Percentiles rank a stretch among this genome's conserved stretches.
Conservation (phyloP, 2,113 vertebrate genomes). For the Prochilodus magdalenae region DNA sequence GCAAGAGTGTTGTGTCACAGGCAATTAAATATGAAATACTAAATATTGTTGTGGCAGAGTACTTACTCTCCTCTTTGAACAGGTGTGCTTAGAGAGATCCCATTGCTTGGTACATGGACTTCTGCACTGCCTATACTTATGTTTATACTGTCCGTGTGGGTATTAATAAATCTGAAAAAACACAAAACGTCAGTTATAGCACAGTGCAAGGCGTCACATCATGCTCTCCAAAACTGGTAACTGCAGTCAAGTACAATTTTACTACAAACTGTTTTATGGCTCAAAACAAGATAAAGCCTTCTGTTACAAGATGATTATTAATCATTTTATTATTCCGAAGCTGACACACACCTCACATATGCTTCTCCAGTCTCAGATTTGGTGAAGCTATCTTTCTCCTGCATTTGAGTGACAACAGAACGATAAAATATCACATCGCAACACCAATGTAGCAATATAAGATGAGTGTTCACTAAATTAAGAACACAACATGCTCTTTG, state of each 20-base stretch:
- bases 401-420: constrained; percentile 50
- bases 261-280: constrained; percentile 24
- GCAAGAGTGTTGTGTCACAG: neutral
- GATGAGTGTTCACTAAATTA: neutral
- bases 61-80: constrained; percentile 84
- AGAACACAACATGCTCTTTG: neutral
- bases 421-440: too few species aligned
- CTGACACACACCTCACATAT: constrained; percentile 78
- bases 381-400: constrained; percentile 80
- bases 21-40: neutral
- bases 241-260: constrained; percentile 37
- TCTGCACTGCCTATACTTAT: constrained; percentile 68
- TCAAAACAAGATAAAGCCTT: neutral
- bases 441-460: neutral
- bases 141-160: constrained; percentile 71
- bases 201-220: neutral
- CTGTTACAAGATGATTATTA: too few species aligned
- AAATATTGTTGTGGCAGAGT: neutral
- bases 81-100: constrained; percentile 71
- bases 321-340: neutral
- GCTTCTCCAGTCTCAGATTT: constrained; percentile 82
- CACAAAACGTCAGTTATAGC: neutral
- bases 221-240: constrained; percentile 11
- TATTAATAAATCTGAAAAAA: constrained; percentile 86
- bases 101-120: constrained; percentile 63